phyloP scores from a whole-genome alignment of 2,888 invertebrate species.

The Barypeithes pellucidus region DNA sequence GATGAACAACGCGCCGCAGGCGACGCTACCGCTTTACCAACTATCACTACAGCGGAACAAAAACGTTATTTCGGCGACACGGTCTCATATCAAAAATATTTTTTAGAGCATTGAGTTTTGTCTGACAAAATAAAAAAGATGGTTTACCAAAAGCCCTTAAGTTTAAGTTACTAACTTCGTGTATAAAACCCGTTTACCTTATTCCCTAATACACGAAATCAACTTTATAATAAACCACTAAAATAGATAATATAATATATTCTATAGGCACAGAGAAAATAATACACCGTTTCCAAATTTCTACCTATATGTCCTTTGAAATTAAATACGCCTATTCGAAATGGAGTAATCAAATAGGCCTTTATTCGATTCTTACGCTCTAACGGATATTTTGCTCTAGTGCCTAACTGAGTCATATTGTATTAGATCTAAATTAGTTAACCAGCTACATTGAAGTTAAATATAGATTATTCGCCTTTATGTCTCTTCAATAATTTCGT shows the following conservation, averaged over 20 bases:
- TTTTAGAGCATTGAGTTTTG: too few species aligned
- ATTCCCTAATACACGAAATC: background rate
- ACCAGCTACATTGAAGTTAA: background rate
- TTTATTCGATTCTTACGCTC: background rate
- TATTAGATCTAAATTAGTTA: slow-evolving; percentile 1
- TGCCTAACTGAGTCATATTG: background rate
- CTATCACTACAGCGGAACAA: too few species aligned
- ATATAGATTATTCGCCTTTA: background rate
- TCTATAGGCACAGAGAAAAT: background rate
- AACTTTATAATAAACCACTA: background rate
- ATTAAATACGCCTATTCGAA: background rate
- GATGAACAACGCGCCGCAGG: too few species aligned
- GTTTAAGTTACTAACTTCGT: too few species aligned
- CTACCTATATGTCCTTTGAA: background rate
- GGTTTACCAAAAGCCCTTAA: too few species aligned
- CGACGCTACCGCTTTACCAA: too few species aligned
- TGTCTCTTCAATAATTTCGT: background rate
- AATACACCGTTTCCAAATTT: background rate
- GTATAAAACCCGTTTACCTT: background rate
- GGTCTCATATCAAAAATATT: too few species aligned
- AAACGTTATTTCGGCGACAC: too few species aligned
- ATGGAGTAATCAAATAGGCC: background rate
- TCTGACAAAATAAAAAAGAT: too few species aligned
- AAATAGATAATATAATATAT: too few species aligned
- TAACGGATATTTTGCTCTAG: background rate